Evolutionary conservation across 2,797 vertebrate species (phyloP), one percentile per base, ranked within the genome.

Genomic region (Eremophila alpestris): DNA sequence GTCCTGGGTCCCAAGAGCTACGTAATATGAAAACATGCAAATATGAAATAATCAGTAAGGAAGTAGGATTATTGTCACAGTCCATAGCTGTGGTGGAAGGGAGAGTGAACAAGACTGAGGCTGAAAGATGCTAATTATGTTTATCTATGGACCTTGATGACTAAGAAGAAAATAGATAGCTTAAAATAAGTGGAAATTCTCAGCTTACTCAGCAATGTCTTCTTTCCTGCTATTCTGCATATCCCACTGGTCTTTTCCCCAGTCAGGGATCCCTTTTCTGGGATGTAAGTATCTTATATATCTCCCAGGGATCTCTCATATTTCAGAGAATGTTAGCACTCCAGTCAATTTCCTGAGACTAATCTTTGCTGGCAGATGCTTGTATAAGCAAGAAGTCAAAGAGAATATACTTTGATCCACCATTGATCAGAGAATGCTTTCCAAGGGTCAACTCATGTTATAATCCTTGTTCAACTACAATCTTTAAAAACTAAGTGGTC

Each of bases 301-400:
- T 46, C 45, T 67, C 45, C 49, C 13, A 38, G 13, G 10, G 11
- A 74, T 11, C 7, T 17, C 67, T 93, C 38, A n/a, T 14, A 38
- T 52, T 87, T 94, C 71, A 62, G 7, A 73, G 12, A 63, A 10
- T 29, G 22, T 84, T 89, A 76, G 24, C 10, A 11, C 21, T 80
- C 52, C 21, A 64, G 41, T 60, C 45, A 74, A 74, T 64, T 22
- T 76, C 29, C 60, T 64, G 60, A 87, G 45, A 85, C 19, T 92
- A 84, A 59, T 12, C 16, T 87, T 65, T 79, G 15, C 41, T 84
- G 87, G 55, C 51, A 82, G 19, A 3, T 38, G 36, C 52, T 58
- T 59, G 27, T 45, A 49, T 38, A 93, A 93, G 48, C 68, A 87
- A 79, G 62, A 83, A 83, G 65, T 46, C 65, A 91, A 75, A 76